Base-by-base conservation (phyloP, 2,797 vertebrate species). In the Bufotes viridis region DNA sequence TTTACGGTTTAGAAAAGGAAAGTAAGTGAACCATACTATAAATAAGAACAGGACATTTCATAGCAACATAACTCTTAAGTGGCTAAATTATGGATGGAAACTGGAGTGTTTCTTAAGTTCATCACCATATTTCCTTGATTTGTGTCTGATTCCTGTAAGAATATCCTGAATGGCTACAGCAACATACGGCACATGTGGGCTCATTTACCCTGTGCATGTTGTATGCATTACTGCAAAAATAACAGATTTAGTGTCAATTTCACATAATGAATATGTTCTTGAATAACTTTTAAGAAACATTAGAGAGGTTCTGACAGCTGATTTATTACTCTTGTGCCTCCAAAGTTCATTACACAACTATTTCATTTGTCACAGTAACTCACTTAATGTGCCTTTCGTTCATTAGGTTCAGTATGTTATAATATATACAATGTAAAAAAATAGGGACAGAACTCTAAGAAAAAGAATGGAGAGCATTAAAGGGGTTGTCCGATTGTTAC, bases 201-300 rank as follows among this genome's bases (percentile, higher is more conserved):
- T n/a, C 78, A 81, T 88, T 84, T 70, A 80, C 61, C 61, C 53
- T n/a, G 20, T 14, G 74, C 42, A 70, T 80, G 57, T 81, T 29
- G 65, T 63, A 53, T 70, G 42, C 34, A n/a, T 11, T 61, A 42
- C 24, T 61, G 65, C 75, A 80, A 88, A 15, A 88, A 88, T 81
- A 88, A 80, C 82, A 88, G 42, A 53, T 34, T 61, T 85, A 74
- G 57, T 88, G 82, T 81, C 76, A 79, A n/a, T 81, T 22, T 72
- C 53, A 20, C 67, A 72, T 72, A 84, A 69, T 42, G 49, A 78
- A 88, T 78, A 61, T 82, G 58, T 29, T 51, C 53, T 61, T 79
- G 26, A 70, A 72, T 88, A 49, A 79, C 80, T 24, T 67, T 18
- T 51, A 78, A 57, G 63, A 84, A 84, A 79, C 63, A 67, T 42